Evolutionary conservation across 1,140 invertebrate genomes (phyloP).

Genomic region (Leptestheria dahalacensis): DNA sequence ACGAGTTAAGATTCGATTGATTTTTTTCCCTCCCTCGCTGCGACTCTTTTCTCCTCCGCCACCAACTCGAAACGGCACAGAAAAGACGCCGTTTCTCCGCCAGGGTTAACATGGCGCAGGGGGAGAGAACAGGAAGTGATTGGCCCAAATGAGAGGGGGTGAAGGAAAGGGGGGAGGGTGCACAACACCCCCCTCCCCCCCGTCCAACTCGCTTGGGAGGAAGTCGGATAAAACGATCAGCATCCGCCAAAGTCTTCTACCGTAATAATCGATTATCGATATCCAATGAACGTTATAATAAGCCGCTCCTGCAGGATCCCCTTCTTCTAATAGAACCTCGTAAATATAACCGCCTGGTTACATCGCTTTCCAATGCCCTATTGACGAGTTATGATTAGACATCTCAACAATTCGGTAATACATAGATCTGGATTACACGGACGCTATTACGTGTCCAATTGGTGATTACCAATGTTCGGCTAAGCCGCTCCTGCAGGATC

Average conservation of each 20-base stretch:
- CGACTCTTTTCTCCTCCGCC: too few relatives aligned
- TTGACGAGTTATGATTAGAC: too few relatives aligned
- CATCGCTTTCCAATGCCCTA: not conserved
- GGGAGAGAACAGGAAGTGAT: not conserved
- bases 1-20: not conserved
- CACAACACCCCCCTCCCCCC: not conserved
- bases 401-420: too few relatives aligned
- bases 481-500: too few relatives aligned
- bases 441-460: too few relatives aligned
- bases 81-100: too few relatives aligned
- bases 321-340: not conserved
- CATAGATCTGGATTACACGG: too few relatives aligned
- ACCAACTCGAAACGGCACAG: too few relatives aligned
- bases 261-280: not conserved
- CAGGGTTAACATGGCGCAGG: too few relatives aligned
- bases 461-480: too few relatives aligned
- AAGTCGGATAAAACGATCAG: not conserved
- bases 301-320: not conserved
- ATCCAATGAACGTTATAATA: not conserved
- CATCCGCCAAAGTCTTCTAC: not conserved
- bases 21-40: not conserved
- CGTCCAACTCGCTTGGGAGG: not conserved
- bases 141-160: not conserved
- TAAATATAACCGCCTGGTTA: not conserved
- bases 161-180: not conserved